Evolutionary conservation across 2,797 vertebrate species (phyloP).

Genomic region (Hippopotamyrus pictus): DNA sequence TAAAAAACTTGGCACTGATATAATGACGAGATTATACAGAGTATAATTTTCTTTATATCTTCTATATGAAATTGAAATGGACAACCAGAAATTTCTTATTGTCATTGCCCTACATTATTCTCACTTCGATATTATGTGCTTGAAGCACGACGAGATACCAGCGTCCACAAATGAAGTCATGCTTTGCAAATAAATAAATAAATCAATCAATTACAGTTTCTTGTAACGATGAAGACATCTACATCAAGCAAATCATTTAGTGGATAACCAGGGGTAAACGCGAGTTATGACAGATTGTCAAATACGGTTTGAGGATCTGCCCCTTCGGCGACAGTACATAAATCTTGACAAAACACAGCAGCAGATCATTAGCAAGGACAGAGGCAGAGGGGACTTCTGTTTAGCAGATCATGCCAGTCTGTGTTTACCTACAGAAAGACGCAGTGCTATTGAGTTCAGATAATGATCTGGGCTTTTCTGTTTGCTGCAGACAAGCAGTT

Average conservation of each 20-base stretch:
- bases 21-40: neutral
- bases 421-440: neutral
- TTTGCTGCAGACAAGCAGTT: neutral
- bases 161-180: neutral
- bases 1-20: neutral
- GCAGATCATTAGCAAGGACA: conserved; percentile 15
- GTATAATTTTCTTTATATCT: neutral
- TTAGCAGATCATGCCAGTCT: neutral
- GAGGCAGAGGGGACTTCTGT: neutral
- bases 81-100: neutral
- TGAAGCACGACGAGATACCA: neutral
- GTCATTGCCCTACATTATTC: neutral
- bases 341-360: conserved; percentile 19
- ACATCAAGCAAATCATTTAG: conserved; percentile 23
- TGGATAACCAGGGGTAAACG: conserved; percentile 14
- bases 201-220: conserved; percentile 26
- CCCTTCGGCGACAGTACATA: conserved; percentile 17
- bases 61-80: neutral
- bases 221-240: conserved; percentile 27
- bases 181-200: neutral
- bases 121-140: neutral
- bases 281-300: conserved; percentile 27
- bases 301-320: conserved; percentile 24
- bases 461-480: neutral
- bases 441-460: neutral